phyloP scores from a whole-genome alignment of 2,888 invertebrate genomes.

The Corythucha ciliata region DNA sequence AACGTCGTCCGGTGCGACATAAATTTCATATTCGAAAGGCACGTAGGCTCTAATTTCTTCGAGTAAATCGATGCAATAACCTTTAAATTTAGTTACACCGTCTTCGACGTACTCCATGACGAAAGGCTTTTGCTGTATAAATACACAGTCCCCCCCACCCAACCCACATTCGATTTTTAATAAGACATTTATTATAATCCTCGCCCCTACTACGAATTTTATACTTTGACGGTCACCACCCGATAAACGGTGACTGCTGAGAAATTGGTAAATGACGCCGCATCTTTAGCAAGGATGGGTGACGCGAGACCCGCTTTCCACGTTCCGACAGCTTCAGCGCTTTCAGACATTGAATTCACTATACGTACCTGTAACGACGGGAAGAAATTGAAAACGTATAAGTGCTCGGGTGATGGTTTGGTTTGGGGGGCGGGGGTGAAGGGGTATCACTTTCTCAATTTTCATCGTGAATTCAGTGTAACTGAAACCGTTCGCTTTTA shows the following conservation, averaged over 20 bases:
- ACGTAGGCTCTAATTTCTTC: conserved; percentile 64
- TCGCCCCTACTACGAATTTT: neutral
- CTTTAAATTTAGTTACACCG: conserved; percentile 44
- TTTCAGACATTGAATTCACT: conserved; percentile 61
- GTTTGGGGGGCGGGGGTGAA: no score
- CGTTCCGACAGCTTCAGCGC: conserved; percentile 58
- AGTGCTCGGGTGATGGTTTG: no score
- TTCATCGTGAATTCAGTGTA: conserved; percentile 67
- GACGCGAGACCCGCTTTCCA: conserved; percentile 70
- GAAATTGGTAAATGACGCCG: conserved; percentile 59
- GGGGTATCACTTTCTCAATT: conserved; percentile 48
- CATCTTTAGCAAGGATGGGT: conserved; percentile 54
- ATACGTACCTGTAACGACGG: conserved; percentile 48
- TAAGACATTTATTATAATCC: neutral
- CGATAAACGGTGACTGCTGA: conserved; percentile 77
- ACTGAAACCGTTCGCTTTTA: conserved; percentile 59
- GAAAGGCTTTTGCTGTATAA: conserved; percentile 68
- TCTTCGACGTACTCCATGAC: conserved; percentile 56
- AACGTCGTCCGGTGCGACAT: conserved; percentile 65
- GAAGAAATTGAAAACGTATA: neutral
- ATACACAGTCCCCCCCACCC: conserved; percentile 2
- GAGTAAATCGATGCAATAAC: conserved; percentile 92
- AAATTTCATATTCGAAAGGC: conserved; percentile 83
- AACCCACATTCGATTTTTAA: neutral
- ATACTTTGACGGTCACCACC: conserved; percentile 72